phyloP scores from a whole-genome alignment of 2,797 vertebrate species.

The Acanthurus lineatus region DNA sequence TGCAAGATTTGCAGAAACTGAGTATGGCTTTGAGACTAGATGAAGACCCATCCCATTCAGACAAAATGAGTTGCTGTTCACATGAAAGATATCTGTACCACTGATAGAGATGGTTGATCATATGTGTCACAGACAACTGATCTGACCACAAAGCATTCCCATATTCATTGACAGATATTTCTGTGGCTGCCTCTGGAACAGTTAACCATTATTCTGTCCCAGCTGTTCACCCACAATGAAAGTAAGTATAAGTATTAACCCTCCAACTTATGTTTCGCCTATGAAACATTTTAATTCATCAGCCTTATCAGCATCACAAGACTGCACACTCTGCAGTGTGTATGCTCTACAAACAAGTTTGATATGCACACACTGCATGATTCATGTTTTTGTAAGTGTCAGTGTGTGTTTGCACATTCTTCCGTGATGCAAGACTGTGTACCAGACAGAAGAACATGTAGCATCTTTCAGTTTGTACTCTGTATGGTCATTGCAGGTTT shows the following conservation, averaged over 20 bases:
- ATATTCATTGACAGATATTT: neutral
- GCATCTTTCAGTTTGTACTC: too few species aligned
- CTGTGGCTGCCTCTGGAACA: neutral
- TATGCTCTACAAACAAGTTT: neutral
- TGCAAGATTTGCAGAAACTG: neutral
- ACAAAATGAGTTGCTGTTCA: neutral
- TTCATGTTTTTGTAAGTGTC: neutral
- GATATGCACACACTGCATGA: neutral
- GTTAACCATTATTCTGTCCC: neutral
- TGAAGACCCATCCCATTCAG: neutral
- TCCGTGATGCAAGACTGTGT: neutral
- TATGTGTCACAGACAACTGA: slow-evolving; percentile 1
- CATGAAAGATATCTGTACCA: neutral
- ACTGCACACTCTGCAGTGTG: slow-evolving; percentile 7
- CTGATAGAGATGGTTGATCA: neutral
- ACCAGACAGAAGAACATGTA: too few species aligned
- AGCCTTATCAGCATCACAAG: slow-evolving; percentile 10
- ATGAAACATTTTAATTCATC: neutral
- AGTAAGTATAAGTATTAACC: slow-evolving; percentile 1
- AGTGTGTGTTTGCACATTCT: slow-evolving; percentile 4
- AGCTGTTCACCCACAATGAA: neutral
- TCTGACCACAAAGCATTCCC: neutral
- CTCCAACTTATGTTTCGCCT: slow-evolving; percentile 22
- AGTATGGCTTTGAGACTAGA: neutral
- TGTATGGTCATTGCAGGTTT: too few species aligned